Evolutionary conservation across 2,888 invertebrate species (phyloP), one percentile per base, ranked within the genome.

Genomic region (Scrobipalpa costella): DNA sequence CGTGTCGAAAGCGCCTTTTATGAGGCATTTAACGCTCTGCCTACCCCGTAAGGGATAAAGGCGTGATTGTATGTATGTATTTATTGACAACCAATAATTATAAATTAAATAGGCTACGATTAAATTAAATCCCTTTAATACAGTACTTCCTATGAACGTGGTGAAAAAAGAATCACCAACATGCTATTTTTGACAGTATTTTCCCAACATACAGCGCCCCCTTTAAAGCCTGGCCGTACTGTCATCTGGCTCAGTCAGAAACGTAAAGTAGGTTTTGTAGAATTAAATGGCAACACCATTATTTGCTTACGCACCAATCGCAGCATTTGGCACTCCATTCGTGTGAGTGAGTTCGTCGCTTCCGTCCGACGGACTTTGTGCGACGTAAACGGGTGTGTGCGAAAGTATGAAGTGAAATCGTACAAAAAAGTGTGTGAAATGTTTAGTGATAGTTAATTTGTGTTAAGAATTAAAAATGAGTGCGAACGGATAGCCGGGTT

Each of bases 371-470:
- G 86, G 85, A 84, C 79, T 77, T 78, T 77, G 80, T 80, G 88
- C 86, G 89, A 88, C 84, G 85, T 85, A 84, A 86, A 82, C 91
- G 90, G 89, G 90, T 88, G 91, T 89, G 90, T 88, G 86, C 84
- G 84, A 86, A 88, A 91, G 88, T 88, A 91, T 91, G 92, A 86
- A 90, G 92, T 92, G 92, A 92, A 91, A 91, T 86, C 88, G 85
- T 86, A 85, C 83, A 70, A 71, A 79, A 79, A 84, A 88, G 90
- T 90, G 90, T 90, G 92, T 90, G 90, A 87, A 88, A 90, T 91
- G 88, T 86, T 88, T 83, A 88, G 91, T 92, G 90, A 81, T 88
- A 88, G 90, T 89, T 81, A 80, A 81, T 85, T 79, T 88, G 90
- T 89, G 86, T 74, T 79, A 81, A 83, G 74, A 84, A 81, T 82